phyloP scores from a whole-genome alignment of 2,888 invertebrate species.

The Sisyra nigra region DNA sequence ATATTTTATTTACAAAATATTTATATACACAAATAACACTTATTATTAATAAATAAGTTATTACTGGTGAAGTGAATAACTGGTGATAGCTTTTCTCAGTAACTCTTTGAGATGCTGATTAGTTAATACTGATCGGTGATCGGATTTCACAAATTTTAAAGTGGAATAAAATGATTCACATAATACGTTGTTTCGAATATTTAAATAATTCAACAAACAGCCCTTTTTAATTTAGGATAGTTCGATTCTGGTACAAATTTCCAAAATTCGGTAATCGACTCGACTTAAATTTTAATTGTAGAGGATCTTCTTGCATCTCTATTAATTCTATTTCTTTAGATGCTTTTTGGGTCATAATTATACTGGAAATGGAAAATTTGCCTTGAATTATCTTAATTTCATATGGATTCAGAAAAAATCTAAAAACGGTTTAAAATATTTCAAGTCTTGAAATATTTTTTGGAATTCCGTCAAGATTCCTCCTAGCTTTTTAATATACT shows the following conservation, averaged over 20 bases:
- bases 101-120: conserved; percentile 13
- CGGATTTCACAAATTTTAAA: conserved; percentile 14
- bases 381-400: too few relatives aligned
- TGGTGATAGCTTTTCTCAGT: conserved; percentile 12
- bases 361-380: conserved; percentile 14
- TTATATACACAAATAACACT: too few relatives aligned
- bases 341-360: conserved; percentile 15
- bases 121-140: conserved; percentile 13
- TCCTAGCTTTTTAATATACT: conserved; percentile 14
- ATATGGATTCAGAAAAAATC: too few relatives aligned
- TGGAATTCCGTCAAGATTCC: conserved; percentile 9
- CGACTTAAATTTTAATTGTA: conserved; percentile 12
- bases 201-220: conserved; percentile 13
- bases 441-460: conserved; percentile 11
- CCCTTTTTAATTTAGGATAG: conserved; percentile 14
- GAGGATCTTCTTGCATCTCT: conserved; percentile 14
- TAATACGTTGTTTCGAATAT: conserved; percentile 13
- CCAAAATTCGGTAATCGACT: conserved; percentile 13
- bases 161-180: conserved; percentile 12
- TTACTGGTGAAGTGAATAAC: conserved; percentile 9
- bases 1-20: too few relatives aligned
- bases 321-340: conserved; percentile 15
- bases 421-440: conserved; percentile 11
- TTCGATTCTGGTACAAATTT: conserved; percentile 13
- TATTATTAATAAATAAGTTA: too few relatives aligned